A percentile compares a stretch with the other conserved stretches of the same genome.
Evolutionary conservation across 2,797 vertebrate genomes (phyloP).

Genomic region (Enteromius argenteus): DNA sequence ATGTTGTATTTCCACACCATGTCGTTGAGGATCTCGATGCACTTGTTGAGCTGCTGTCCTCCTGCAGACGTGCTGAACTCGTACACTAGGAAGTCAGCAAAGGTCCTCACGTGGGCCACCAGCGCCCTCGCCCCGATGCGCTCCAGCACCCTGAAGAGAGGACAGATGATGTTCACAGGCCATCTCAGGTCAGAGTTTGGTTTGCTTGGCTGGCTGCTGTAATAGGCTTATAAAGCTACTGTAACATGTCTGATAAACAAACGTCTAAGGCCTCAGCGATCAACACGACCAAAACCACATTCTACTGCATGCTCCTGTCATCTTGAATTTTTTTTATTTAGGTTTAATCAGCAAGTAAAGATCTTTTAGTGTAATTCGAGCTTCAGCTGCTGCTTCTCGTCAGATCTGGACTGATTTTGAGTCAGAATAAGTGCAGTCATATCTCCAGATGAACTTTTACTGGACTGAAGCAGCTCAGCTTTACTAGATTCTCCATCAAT

Average conservation of each 20-base stretch:
- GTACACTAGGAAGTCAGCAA: conserved; percentile 97
- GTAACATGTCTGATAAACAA: not conserved
- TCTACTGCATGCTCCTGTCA: not conserved
- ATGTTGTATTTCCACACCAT: conserved; percentile 99
- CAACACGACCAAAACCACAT: not conserved
- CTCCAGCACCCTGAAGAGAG: conserved; percentile 87
- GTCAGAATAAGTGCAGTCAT: not conserved
- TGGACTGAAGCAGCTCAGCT: not conserved
- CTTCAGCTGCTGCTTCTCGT: not conserved
- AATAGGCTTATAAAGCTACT: too few species aligned
- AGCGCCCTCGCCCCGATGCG: conserved; percentile 94
- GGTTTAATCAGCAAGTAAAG: not conserved
- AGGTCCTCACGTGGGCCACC: conserved; percentile 95
- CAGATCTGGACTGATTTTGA: not conserved
- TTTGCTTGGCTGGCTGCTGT: too few species aligned
- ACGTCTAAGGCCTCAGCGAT: not conserved
- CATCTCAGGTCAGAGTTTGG: not conserved
- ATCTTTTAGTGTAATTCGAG: not conserved
- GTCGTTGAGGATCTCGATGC: conserved; percentile 98
- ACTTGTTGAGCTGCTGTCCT: conserved; percentile 98
- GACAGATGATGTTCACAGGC: not conserved
- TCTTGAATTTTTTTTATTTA: not conserved
- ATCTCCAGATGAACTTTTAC: not conserved
- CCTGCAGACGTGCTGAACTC: conserved; percentile 98
- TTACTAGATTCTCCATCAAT: too few species aligned